A percentile compares a stretch with the other conserved stretches of the same genome.
Evolutionary conservation across 2,113 vertebrate species (phyloP).

Genomic region (Gavia stellata): DNA sequence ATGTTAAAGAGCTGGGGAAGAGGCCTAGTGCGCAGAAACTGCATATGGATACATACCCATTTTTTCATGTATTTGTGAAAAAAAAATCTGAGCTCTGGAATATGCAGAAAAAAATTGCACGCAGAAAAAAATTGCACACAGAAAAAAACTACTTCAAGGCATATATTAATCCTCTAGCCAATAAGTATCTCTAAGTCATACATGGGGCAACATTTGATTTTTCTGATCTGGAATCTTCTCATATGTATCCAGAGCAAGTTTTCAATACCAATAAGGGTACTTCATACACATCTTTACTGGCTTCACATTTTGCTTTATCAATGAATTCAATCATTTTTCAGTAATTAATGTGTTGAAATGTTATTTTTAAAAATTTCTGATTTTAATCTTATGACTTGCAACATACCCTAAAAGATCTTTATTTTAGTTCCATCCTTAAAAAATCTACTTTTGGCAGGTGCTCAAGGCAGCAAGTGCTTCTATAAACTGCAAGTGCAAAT

Average conservation of each 20-base stretch:
- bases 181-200: background rate
- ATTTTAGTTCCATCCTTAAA: background rate
- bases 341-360: background rate
- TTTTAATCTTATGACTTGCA: background rate
- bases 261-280: background rate
- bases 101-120: background rate
- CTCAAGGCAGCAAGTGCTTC: conserved; percentile 19
- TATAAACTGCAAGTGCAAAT: conserved; percentile 24
- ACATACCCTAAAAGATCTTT: background rate
- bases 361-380: background rate
- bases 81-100: background rate
- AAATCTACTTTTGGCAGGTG: conserved; percentile 1
- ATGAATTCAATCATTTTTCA: background rate
- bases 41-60: background rate
- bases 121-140: background rate
- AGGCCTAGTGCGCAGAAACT: background rate
- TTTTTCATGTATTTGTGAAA: background rate
- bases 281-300: background rate
- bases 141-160: background rate
- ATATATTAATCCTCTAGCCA: background rate
- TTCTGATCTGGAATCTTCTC: background rate
- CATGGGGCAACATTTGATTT: background rate
- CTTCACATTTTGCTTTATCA: background rate
- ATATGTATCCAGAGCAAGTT: background rate
- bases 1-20: conserved; percentile 7